A percentile compares a stretch with the other conserved stretches of the same genome.
Evolutionary conservation across 2,888 invertebrate genomes (phyloP).

Genomic region (Zelleria hepariella): DNA sequence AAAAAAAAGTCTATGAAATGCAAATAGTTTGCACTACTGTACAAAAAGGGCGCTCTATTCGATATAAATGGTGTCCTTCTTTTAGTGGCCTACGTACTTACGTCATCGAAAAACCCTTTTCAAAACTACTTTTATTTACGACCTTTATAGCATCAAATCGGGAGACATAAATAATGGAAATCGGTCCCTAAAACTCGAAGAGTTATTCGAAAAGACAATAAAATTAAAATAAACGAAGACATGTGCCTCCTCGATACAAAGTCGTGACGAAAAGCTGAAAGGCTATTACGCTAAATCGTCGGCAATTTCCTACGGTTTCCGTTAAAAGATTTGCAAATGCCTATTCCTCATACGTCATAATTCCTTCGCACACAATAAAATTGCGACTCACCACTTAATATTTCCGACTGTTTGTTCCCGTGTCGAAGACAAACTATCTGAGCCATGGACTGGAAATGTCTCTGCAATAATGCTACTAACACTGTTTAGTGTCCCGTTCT

Average conservation of each 20-base stretch:
- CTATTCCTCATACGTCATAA: slow-evolving; percentile 68
- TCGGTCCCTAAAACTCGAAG: background rate
- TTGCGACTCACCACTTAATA: slow-evolving; percentile 60
- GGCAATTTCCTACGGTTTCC: slow-evolving; percentile 60
- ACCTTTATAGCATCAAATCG: background rate
- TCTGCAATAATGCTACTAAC: background rate
- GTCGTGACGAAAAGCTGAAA: slow-evolving; percentile 30
- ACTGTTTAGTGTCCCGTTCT: background rate
- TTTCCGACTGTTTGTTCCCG: slow-evolving; percentile 39
- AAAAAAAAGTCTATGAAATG: background rate
- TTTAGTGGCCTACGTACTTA: background rate
- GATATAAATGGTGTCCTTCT: background rate
- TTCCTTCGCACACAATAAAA: slow-evolving; percentile 67
- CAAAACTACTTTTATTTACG: background rate
- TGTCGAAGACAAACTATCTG: slow-evolving; percentile 3
- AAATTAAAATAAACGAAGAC: slow-evolving; percentile 14
- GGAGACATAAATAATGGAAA: background rate
- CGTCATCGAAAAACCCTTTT: background rate
- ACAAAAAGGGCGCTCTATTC: background rate
- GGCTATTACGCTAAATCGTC: slow-evolving; percentile 63
- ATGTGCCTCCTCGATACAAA: slow-evolving; percentile 28
- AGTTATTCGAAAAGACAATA: slow-evolving; percentile 16
- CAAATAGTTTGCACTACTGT: background rate
- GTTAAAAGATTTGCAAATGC: slow-evolving; percentile 68
- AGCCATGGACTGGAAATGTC: background rate